Base-by-base conservation (phyloP, 2,888 invertebrate species). In the Lagria hirta region DNA sequence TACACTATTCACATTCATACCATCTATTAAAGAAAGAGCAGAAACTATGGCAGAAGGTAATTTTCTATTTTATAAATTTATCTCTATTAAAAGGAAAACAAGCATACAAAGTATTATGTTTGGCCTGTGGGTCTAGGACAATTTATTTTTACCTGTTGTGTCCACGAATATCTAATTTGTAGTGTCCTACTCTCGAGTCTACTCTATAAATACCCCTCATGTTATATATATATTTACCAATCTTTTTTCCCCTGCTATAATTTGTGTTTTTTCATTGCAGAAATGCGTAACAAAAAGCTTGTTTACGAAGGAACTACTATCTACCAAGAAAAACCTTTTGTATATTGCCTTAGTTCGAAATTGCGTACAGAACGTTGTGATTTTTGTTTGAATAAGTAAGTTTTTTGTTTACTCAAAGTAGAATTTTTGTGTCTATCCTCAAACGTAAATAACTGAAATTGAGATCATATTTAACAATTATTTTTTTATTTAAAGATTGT, bases 251-350 rank as follows among this genome's bases (percentile, higher is more conserved):
- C 6, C 10, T 26, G 13, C 17, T n/a, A 29, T 7, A 3, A 3
- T n/a, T 14, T 20, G 12, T 4, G 4, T 30, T 4, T 35, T 26
- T 11, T 21, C 21, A 30, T 30, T 10, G 11, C 24, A 14, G 38
- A 54, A 33, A 64, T 60, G 59, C 56, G 55, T 46, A 54, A 54
- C 49, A 77, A 76, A 74, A 75, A 72, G 54, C 77, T 75, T 10
- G 73, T 82, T 41, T 77, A 77, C 65, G 74, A 79, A 14, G 88
- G 88, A 13, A 81, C 83, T 58, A 71, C 84, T 15, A 77, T 89
- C 43, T 70, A 86, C 27, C 78, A 77, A 21, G 86, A 86, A 60
- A 79, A 85, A 58, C 89, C 90, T 0, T 90, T 89, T 70, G 83
- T 79, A 1, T 87, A 79, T 68, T 80, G 82, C 22, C 70, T 91